Conservation (phyloP, 2,797 vertebrate genomes). For the Avahi laniger region DNA sequence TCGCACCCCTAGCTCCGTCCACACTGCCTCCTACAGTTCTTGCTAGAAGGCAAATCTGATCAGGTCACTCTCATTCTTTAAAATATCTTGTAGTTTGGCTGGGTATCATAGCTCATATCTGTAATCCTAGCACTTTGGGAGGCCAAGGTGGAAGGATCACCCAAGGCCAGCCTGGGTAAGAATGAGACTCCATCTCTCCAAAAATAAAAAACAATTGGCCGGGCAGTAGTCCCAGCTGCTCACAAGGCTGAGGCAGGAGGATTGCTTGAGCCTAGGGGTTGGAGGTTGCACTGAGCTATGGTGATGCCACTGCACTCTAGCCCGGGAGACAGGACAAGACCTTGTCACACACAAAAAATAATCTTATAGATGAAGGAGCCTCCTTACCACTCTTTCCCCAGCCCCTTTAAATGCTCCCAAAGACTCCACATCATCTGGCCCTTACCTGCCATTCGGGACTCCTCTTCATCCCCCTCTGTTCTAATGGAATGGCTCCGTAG, state of each 20-base stretch:
- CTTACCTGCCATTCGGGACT: neutral
- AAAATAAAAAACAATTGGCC: neutral
- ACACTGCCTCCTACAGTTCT: neutral
- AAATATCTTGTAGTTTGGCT: neutral
- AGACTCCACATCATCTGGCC: neutral
- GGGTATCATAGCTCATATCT: neutral
- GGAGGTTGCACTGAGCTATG: neutral
- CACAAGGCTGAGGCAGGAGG: neutral
- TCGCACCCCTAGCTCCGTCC: neutral
- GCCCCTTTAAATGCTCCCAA: neutral
- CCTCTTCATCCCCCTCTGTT: neutral
- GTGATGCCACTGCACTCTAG: neutral
- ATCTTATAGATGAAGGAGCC: neutral
- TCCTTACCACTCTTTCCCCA: neutral
- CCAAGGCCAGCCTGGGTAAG: neutral
- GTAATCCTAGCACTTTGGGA: neutral
- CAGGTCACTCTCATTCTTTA: neutral
- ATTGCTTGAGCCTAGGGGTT: neutral
- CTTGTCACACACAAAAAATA: too few relatives aligned
- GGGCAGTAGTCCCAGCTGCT: neutral
- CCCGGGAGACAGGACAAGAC: neutral
- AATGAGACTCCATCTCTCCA: neutral
- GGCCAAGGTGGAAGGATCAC: neutral
- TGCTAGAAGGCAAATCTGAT: neutral
- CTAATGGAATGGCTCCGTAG: fast-evolving